Percentiles rank a stretch among this genome's conserved stretches.
Conservation (phyloP, 2,113 vertebrate genomes). For the Hipposideros armiger region DNA sequence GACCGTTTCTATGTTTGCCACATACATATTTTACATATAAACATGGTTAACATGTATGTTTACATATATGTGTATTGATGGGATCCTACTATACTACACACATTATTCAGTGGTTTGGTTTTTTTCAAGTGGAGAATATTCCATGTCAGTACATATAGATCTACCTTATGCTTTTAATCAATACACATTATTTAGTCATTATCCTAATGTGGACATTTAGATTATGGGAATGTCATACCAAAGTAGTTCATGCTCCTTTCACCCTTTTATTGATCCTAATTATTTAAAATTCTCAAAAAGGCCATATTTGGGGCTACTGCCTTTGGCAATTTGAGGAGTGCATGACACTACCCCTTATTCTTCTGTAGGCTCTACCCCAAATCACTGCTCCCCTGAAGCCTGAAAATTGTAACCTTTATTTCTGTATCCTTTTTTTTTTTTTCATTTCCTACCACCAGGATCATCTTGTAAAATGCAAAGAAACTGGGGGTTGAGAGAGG, state of each 20-base stretch:
- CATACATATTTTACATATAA: neutral
- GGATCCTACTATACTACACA: neutral
- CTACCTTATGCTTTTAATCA: neutral
- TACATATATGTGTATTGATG: neutral
- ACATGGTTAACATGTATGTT: neutral
- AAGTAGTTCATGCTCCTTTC: neutral
- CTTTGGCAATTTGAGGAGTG: slow-evolving; percentile 41
- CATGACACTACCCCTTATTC: slow-evolving; percentile 50
- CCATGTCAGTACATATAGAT: neutral
- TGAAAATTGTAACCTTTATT: neutral
- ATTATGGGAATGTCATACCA: neutral
- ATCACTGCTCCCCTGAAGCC: neutral
- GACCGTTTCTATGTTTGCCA: neutral
- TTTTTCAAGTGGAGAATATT: neutral
- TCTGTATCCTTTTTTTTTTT: neutral
- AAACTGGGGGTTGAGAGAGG: neutral
- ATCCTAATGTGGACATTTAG: slow-evolving; percentile 8
- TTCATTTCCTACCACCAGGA: neutral
- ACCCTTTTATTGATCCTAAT: slow-evolving; percentile 15
- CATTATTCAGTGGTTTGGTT: neutral
- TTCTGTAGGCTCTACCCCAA: slow-evolving; percentile 6
- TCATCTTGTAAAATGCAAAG: slow-evolving; percentile 22
- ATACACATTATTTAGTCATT: neutral
- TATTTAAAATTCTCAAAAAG: slow-evolving; percentile 8
- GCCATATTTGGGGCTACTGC: neutral